Conservation (phyloP, 37 sponge, comb jelly and placozoan genomes). For the Lycopodina hypogea region DNA sequence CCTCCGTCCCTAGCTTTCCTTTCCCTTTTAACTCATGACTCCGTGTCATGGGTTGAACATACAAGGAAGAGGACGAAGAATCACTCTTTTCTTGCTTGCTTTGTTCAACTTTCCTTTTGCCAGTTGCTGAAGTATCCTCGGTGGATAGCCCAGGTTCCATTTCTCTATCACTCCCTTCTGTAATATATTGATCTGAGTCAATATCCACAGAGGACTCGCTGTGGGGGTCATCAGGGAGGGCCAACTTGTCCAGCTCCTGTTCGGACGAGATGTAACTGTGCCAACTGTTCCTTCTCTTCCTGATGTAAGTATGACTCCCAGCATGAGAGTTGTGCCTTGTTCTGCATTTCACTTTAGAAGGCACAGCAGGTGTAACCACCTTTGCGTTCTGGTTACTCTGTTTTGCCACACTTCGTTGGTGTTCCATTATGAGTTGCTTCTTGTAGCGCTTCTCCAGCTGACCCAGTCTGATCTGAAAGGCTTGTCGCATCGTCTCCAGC, state of each 20-base stretch:
- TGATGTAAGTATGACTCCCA: background rate
- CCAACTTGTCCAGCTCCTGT: background rate
- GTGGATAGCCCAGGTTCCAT: background rate
- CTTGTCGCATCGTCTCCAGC: slow-evolving; percentile 70
- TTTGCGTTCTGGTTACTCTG: background rate
- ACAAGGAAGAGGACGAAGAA: background rate
- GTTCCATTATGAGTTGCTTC: slow-evolving; percentile 30
- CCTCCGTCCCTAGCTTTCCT: slow-evolving; percentile 25
- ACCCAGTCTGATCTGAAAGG: slow-evolving; percentile 70
- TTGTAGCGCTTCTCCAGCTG: slow-evolving; percentile 74
- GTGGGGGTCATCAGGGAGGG: slow-evolving; percentile 5
- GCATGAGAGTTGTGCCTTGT: background rate
- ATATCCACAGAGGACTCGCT: slow-evolving; percentile 25
- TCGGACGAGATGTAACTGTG: slow-evolving; percentile 24
- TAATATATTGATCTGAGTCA: slow-evolving; percentile 15
- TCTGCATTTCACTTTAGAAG: too few species aligned
- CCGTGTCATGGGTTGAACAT: background rate
- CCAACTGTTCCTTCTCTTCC: slow-evolving; percentile 41
- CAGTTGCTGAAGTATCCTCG: background rate
- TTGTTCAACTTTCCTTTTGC: background rate
- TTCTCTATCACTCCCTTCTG: slow-evolving; percentile 23
- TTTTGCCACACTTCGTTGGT: slow-evolving; percentile 5
- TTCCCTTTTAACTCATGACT: slow-evolving; percentile 35
- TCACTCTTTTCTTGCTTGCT: background rate
- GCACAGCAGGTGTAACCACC: background rate